Evolutionary conservation across 2,797 vertebrate species (phyloP).

Genomic region (Leptodactylus fallax): DNA sequence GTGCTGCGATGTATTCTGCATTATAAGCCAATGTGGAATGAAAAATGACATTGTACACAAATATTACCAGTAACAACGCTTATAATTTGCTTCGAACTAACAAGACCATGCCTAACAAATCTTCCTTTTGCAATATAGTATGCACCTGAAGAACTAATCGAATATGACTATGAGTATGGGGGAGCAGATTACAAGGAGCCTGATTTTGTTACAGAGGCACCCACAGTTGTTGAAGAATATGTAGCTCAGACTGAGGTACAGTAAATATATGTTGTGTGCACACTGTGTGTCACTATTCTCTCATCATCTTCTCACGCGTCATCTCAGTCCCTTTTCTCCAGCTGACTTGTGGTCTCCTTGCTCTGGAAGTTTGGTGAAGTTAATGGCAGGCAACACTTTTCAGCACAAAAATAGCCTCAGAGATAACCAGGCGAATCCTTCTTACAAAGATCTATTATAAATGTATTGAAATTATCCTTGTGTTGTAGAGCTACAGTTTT

Average conservation of each 20-base stretch:
- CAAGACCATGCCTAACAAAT: slow-evolving; percentile 73
- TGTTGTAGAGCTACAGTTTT: not conserved
- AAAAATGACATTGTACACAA: not conserved
- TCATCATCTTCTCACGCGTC: slow-evolving; percentile 27
- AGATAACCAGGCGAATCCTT: not conserved
- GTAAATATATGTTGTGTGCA: slow-evolving; percentile 59
- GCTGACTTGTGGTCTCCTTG: slow-evolving; percentile 12
- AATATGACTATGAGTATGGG: slow-evolving; percentile 96
- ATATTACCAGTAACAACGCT: not conserved
- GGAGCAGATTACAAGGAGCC: slow-evolving; percentile 85
- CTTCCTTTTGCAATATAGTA: slow-evolving; percentile 85
- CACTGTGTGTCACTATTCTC: slow-evolving; percentile 26
- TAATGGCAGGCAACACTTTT: slow-evolving; percentile 22
- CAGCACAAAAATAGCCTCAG: not conserved
- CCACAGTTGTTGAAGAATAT: slow-evolving; percentile 82
- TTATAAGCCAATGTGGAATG: slow-evolving; percentile 3
- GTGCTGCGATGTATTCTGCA: slow-evolving; percentile 25
- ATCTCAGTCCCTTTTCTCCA: slow-evolving; percentile 37
- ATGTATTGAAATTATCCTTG: slow-evolving; percentile 33
- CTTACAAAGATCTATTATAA: slow-evolving; percentile 13
- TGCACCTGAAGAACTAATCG: slow-evolving; percentile 87
- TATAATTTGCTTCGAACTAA: slow-evolving; percentile 72
- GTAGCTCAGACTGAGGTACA: slow-evolving; percentile 93
- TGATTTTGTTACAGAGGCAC: slow-evolving; percentile 81
- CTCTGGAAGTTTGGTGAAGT: slow-evolving; percentile 48